phyloP scores from a whole-genome alignment of 2,113 vertebrate species.

The Bufo gargarizans region DNA sequence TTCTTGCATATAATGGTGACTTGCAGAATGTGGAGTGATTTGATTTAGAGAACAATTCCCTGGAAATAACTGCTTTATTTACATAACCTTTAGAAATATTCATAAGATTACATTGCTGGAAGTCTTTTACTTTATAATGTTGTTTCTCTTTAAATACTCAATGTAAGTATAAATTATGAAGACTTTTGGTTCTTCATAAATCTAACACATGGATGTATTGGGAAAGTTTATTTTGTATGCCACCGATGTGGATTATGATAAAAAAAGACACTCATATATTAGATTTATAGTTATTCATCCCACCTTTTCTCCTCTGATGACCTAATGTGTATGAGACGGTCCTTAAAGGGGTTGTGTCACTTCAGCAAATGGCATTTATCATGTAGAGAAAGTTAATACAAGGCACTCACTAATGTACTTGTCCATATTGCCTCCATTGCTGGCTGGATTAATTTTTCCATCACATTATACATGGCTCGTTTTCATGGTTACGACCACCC shows the following conservation, averaged over 20 bases:
- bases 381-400: too few species aligned
- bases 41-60: conserved; percentile 15
- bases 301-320: neutral
- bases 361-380: too few species aligned
- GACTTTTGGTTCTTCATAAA: neutral
- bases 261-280: too few species aligned
- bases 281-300: neutral
- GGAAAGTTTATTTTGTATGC: neutral
- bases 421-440: too few species aligned
- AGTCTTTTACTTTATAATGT: neutral
- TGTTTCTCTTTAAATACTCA: neutral
- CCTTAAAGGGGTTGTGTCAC: too few species aligned
- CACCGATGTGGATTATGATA: too few species aligned
- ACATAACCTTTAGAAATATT: conserved; percentile 14
- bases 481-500: too few species aligned
- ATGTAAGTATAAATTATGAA: neutral
- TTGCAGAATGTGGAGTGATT: neutral
- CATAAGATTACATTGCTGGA: neutral
- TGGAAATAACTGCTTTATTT: conserved; percentile 1
- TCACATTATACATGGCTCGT: too few species aligned
- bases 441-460: too few species aligned
- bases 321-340: neutral
- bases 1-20: neutral
- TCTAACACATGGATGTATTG: neutral
- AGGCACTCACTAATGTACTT: too few species aligned